These are phyloP conservation scores for Tetrax tetrax DNA, from an alignment of 2,113 vertebrate species.

Conservation along the genomic window DNA sequence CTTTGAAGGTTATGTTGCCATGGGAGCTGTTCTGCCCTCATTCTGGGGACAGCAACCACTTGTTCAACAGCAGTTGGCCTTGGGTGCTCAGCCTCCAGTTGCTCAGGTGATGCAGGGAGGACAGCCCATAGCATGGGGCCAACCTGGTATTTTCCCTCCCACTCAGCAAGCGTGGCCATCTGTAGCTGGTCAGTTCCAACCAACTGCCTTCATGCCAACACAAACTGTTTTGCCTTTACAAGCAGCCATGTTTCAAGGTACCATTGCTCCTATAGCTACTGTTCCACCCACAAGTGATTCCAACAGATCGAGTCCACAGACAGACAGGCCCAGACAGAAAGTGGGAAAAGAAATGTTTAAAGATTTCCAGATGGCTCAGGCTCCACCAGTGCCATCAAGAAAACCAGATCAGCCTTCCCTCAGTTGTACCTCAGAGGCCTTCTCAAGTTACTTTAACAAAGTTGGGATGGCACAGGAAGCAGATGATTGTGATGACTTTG, in stretches of 20 bases:
- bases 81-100: conserved; percentile 83
- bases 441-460: conserved; percentile 96
- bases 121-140: conserved; percentile 96
- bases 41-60: conserved; percentile 98
- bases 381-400: conserved; percentile 89
- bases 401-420: conserved; percentile 90
- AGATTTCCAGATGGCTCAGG: conserved; percentile 97
- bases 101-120: conserved; percentile 95
- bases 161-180: conserved; percentile 96
- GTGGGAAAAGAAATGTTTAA: conserved; percentile 96
- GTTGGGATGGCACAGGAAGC: conserved; percentile 96
- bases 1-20: conserved; percentile 93
- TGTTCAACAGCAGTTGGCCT: conserved; percentile 89
- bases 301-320: conserved; percentile 88
- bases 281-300: conserved; percentile 83
- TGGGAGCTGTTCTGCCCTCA: conserved; percentile 94
- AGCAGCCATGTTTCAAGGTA: conserved; percentile 96
- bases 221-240: conserved; percentile 95
- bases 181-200: conserved; percentile 93
- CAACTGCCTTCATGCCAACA: conserved; percentile 95
- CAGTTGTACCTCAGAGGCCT: conserved; percentile 94
- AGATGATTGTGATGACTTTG: conserved; percentile 98
- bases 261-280: conserved; percentile 84
- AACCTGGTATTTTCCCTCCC: conserved; percentile 92
- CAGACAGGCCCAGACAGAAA: conserved; percentile 87